These are phyloP conservation scores for Paragorgia papillata DNA, from an alignment of 92 coral and sea anemone species.

Conservation along the genomic window DNA sequence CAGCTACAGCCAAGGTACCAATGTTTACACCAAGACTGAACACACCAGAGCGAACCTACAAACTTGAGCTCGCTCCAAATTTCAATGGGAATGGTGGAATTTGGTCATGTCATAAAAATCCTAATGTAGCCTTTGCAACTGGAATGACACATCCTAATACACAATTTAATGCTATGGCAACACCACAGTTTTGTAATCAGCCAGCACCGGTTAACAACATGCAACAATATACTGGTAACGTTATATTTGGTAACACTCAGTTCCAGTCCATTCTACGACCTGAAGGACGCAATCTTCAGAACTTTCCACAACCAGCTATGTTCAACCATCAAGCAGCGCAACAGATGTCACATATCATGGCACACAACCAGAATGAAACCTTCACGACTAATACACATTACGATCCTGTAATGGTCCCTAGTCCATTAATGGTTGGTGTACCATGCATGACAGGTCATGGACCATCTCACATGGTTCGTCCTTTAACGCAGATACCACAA, in stretches of 20 bases:
- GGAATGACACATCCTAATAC: not conserved
- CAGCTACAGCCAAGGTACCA: not conserved
- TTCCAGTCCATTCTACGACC: constrained; percentile 27
- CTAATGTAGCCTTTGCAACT: constrained; percentile 14
- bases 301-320: not conserved
- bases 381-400: constrained; percentile 33
- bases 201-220: constrained; percentile 19
- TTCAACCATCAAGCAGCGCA: constrained; percentile 1
- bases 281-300: constrained; percentile 21
- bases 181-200: constrained; percentile 16
- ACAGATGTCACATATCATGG: constrained; percentile 16
- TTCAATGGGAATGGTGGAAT: not conserved
- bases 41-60: constrained; percentile 7
- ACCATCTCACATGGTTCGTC: constrained; percentile 23
- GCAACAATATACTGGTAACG: constrained; percentile 15
- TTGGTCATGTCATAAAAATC: constrained; percentile 8
- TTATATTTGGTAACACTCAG: constrained; percentile 12
- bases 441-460: constrained; percentile 30
- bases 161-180: constrained; percentile 13
- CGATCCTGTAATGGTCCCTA: constrained; percentile 24
- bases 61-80: constrained; percentile 17
- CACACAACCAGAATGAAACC: constrained; percentile 38
- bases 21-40: not conserved
- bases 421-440: constrained; percentile 23
- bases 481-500: constrained; percentile 10